Conservation (phyloP, 2,113 vertebrate genomes). For the Syngnathus floridae region DNA sequence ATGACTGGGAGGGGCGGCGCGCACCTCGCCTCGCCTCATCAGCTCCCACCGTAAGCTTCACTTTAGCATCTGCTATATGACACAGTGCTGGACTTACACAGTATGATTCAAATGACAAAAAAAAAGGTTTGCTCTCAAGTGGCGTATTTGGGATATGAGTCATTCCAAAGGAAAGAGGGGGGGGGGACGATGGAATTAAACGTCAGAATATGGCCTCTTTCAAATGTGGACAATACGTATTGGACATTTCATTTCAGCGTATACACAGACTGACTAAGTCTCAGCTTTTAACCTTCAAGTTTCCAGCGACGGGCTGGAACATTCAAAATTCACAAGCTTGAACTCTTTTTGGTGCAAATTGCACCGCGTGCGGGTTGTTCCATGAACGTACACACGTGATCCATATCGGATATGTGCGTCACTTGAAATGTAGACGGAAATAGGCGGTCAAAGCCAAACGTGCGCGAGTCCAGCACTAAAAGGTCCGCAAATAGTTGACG, state of each 20-base stretch:
- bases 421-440: background rate
- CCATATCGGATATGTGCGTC: background rate
- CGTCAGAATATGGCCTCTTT: background rate
- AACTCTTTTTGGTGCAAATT: no score
- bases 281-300: background rate
- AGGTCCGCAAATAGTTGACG: background rate
- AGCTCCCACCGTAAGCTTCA: background rate
- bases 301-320: background rate
- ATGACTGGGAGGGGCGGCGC: slow-evolving; percentile 2
- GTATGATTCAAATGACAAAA: background rate
- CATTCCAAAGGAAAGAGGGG: background rate
- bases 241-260: background rate
- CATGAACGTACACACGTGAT: background rate
- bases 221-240: background rate
- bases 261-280: background rate
- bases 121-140: background rate
- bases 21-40: no score
- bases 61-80: slow-evolving; percentile 7
- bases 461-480: background rate
- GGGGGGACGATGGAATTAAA: background rate
- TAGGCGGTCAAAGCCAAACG: background rate
- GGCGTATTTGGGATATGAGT: background rate
- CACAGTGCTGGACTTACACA: background rate
- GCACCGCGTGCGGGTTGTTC: background rate
- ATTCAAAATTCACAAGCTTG: background rate